Conservation (phyloP, 2,888 invertebrate species). For the Diadegma fenestrale region DNA sequence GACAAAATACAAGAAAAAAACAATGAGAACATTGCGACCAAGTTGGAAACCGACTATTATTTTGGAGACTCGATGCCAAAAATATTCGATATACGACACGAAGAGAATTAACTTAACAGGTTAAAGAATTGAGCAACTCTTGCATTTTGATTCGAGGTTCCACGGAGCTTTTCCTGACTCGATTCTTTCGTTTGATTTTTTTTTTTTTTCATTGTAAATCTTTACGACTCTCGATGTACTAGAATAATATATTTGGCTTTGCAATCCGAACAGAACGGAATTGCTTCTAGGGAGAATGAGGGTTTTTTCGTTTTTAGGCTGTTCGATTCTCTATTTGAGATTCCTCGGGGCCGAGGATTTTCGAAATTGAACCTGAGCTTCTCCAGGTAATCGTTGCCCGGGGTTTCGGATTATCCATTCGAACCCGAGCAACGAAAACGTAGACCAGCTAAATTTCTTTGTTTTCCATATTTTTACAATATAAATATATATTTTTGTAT, state of each 20-base stretch:
- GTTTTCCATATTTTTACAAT: slow-evolving; percentile 16
- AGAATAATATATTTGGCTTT: slow-evolving; percentile 80
- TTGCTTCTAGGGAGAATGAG: slow-evolving; percentile 35
- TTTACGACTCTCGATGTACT: slow-evolving; percentile 60
- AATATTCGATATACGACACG: slow-evolving; percentile 33
- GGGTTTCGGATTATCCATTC: slow-evolving; percentile 50
- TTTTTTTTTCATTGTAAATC: background rate
- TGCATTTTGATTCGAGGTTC: slow-evolving; percentile 38
- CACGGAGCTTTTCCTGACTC: slow-evolving; percentile 11
- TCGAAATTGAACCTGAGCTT: slow-evolving; percentile 9
- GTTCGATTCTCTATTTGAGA: slow-evolving; percentile 6
- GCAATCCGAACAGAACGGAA: slow-evolving; percentile 75
- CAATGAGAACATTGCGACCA: background rate
- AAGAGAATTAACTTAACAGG: slow-evolving; percentile 58
- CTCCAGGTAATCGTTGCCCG: slow-evolving; percentile 68
- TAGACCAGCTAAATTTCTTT: slow-evolving; percentile 72
- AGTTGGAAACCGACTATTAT: background rate
- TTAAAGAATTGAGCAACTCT: slow-evolving; percentile 67
- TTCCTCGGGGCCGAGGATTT: background rate
- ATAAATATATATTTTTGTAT: slow-evolving; percentile 40
- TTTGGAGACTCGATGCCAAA: slow-evolving; percentile 11
- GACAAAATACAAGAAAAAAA: background rate
- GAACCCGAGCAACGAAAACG: slow-evolving; percentile 71
- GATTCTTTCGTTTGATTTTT: background rate
- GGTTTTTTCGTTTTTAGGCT: slow-evolving; percentile 3